These are phyloP conservation scores for Percopsis omiscomaycus DNA, from an alignment of 2,797 vertebrate species.

Conservation along the genomic window DNA sequence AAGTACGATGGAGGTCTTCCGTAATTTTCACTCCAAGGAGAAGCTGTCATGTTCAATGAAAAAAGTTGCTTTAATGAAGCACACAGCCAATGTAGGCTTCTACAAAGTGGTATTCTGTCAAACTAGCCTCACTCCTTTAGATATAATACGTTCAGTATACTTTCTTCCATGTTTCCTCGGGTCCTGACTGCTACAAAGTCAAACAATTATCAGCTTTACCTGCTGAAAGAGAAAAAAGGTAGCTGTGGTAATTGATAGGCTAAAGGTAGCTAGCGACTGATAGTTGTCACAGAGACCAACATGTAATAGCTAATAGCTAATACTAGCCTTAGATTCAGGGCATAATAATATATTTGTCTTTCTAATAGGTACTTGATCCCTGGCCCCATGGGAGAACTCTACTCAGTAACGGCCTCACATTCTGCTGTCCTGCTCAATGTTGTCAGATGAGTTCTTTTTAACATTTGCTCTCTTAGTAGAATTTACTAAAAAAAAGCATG, in stretches of 20 bases:
- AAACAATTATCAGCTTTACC: constrained; percentile 77
- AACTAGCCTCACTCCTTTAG: constrained; percentile 41
- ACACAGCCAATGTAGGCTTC: constrained; percentile 54
- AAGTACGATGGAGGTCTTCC: constrained; percentile 40
- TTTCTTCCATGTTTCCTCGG: constrained; percentile 47
- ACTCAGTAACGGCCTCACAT: constrained; percentile 41
- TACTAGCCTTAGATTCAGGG: constrained; percentile 64
- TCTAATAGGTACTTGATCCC: constrained; percentile 76
- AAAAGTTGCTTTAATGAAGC: constrained; percentile 52
- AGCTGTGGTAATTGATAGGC: constrained; percentile 62
- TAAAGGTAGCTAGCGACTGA: constrained; percentile 65
- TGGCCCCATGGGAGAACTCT: constrained; percentile 51
- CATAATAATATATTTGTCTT: constrained; percentile 74
- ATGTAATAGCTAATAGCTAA: constrained; percentile 58
- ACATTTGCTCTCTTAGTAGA: constrained; percentile 41
- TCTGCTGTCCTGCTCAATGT: constrained; percentile 42
- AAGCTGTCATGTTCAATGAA: constrained; percentile 63
- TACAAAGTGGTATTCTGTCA: constrained; percentile 54
- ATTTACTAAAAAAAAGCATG: constrained; percentile 46
- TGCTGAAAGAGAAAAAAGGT: constrained; percentile 60
- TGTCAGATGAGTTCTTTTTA: constrained; percentile 14
- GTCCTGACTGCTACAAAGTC: constrained; percentile 53
- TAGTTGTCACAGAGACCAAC: constrained; percentile 66
- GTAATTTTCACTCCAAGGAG: constrained; percentile 43
- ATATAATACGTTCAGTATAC: constrained; percentile 38